Evolutionary conservation across 1,140 invertebrate genomes (phyloP), one percentile per base, ranked within the genome.

Genomic region (Acyrthosiphon pisum): DNA sequence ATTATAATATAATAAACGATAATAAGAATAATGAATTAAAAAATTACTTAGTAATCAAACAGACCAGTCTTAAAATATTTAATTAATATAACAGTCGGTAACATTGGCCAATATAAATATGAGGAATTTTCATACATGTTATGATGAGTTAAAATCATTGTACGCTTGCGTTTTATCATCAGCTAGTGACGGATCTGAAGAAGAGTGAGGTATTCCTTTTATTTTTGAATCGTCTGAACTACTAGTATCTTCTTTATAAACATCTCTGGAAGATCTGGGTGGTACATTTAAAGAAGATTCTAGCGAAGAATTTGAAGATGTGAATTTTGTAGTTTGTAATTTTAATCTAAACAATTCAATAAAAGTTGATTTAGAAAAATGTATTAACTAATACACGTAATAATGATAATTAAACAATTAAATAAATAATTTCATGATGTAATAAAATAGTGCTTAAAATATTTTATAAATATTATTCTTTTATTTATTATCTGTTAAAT

Each of bases 71-170:
- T 88, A 88, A 50, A 50, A 23, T 53, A 22, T 89, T 53, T 46
- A 87, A 22, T n/a, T 26, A 89, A 89, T 89, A 56, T 53, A 89
- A 88, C 30, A 89, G 87, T 53, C 30, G 48, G 48, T 89, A 89
- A 89, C n/a, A 89, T 89, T 53, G 26, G 26, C 35, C 30, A 50
- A 89, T 23, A 53, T 18, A 23, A 89, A 50, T 37, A 3, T 53
- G 1, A 88, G 46, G 48, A 2, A n/a, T 68, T n/a, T 89, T 89
- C 2, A 53, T n/a, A 37, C n/a, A 89, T 89, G 9, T 89, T 89
- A 89, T 89, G 87, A 89, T 4, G 87, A 89, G 20, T 89, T 50
- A 20, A 35, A 53, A 87, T 87, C 41, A 48, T 87, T 53, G 22
- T 56, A 37, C 20, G 9, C n/a, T 89, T 37, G 18, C 8, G 48